Conservation (phyloP, 2,888 invertebrate genomes). For the Falcaria lacertinaria region DNA sequence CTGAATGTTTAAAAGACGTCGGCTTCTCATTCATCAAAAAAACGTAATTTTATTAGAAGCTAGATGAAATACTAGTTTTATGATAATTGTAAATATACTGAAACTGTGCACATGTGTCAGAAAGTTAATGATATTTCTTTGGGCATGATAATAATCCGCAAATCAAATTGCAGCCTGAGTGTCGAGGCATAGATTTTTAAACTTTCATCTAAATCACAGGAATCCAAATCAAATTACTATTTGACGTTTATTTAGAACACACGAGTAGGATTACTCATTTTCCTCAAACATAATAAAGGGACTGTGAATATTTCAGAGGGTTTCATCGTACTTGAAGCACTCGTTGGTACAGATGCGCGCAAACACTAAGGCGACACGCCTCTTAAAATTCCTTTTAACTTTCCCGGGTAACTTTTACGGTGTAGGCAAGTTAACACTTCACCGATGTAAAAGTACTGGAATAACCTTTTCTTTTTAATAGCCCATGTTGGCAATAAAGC, state of each 20-base stretch:
- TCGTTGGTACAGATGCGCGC: slow-evolving; percentile 6
- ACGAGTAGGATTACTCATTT: not conserved
- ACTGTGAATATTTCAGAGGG: not conserved
- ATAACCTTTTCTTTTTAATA: too few species aligned
- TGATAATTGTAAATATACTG: too few species aligned
- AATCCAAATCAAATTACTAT: not conserved
- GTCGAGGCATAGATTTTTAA: too few species aligned
- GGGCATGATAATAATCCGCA: too few species aligned
- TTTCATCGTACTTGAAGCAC: not conserved
- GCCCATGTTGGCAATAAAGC: not conserved
- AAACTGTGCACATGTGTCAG: too few species aligned
- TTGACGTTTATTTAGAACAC: not conserved
- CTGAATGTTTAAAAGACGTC: too few species aligned
- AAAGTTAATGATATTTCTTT: too few species aligned
- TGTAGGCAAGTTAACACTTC: slow-evolving; percentile 18
- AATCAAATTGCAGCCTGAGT: too few species aligned
- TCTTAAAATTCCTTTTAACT: slow-evolving; percentile 42
- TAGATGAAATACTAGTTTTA: too few species aligned
- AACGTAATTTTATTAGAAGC: too few species aligned
- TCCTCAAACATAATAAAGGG: not conserved
- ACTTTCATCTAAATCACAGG: too few species aligned
- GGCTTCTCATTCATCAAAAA: too few species aligned
- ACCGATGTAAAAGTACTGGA: slow-evolving; percentile 10
- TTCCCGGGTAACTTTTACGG: slow-evolving; percentile 26
- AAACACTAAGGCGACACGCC: slow-evolving; percentile 21